Conservation (phyloP, 2,888 invertebrate genomes). For the Watsonalla binaria region DNA sequence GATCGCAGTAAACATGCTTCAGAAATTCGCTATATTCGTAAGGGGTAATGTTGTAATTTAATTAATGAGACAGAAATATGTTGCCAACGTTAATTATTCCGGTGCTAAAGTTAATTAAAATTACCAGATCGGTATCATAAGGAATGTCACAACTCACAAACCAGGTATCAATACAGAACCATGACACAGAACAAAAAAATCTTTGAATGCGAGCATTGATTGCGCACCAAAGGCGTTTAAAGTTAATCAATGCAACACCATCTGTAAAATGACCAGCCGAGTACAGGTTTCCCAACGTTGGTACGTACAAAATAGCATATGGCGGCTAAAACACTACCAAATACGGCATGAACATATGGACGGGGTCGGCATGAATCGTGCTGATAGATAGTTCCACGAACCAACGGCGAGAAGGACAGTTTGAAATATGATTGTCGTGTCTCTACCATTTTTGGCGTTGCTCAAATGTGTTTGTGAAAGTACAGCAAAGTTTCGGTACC, state of each 20-base stretch:
- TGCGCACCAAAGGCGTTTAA: slow-evolving; percentile 52
- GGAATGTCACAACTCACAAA: slow-evolving; percentile 23
- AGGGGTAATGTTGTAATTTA: neutral
- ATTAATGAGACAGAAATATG: neutral
- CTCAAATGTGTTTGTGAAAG: slow-evolving; percentile 9
- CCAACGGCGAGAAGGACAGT: slow-evolving; percentile 31
- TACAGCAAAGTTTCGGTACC: neutral
- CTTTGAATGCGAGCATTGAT: slow-evolving; percentile 50
- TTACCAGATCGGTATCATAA: slow-evolving; percentile 22
- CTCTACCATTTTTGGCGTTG: slow-evolving; percentile 20
- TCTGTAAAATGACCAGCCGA: slow-evolving; percentile 47
- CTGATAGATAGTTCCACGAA: slow-evolving; percentile 49
- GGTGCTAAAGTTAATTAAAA: slow-evolving; percentile 17
- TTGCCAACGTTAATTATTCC: neutral
- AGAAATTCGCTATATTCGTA: neutral
- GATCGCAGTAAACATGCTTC: neutral
- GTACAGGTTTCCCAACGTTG: slow-evolving; percentile 37
- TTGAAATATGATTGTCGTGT: slow-evolving; percentile 20
- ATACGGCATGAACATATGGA: slow-evolving; percentile 56
- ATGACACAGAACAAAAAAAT: slow-evolving; percentile 22
- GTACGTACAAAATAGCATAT: slow-evolving; percentile 52
- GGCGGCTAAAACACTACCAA: slow-evolving; percentile 63
- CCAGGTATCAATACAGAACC: slow-evolving; percentile 30
- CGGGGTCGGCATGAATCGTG: slow-evolving; percentile 24
- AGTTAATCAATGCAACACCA: slow-evolving; percentile 62